Percentiles rank a stretch among this genome's conserved stretches.
These are phyloP conservation scores for Psittacula derbiana DNA, from an alignment of 2,797 vertebrate genomes.

Conservation along the genomic window DNA sequence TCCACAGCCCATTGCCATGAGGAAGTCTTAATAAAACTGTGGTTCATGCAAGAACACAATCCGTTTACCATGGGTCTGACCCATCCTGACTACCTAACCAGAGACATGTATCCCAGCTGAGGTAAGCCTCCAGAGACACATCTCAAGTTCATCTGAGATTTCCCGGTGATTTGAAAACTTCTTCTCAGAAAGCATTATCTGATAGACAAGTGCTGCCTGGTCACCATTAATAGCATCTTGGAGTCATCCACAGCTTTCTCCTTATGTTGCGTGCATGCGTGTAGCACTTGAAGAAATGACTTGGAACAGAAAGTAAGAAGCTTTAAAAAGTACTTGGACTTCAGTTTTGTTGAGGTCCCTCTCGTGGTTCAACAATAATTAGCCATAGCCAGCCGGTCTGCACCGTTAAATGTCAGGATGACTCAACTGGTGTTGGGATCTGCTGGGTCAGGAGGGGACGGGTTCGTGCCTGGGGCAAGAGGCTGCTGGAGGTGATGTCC, in stretches of 20 bases:
- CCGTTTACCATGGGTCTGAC: neutral
- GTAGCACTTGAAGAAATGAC: neutral
- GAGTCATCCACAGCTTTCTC: neutral
- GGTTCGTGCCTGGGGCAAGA: slow-evolving; percentile 30
- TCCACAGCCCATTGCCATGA: fast-evolving
- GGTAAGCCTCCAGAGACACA: neutral
- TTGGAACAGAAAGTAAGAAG: neutral
- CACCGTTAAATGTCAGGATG: slow-evolving; percentile 8
- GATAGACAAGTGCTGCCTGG: neutral
- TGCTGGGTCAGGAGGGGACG: slow-evolving; percentile 20
- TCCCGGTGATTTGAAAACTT: neutral
- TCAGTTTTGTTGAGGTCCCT: neutral
- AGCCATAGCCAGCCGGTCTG: neutral
- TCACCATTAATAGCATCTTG: neutral
- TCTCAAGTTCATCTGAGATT: neutral
- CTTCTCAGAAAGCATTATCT: neutral
- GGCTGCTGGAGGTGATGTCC: slow-evolving; percentile 32
- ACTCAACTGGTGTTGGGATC: slow-evolving; percentile 34
- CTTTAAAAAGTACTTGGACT: neutral
- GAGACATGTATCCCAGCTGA: neutral
- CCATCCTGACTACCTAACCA: neutral
- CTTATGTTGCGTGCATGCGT: fast-evolving
- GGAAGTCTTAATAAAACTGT: neutral
- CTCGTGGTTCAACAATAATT: neutral
- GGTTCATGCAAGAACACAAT: neutral